Conservation (phyloP, 2,113 vertebrate genomes). For the Rhea pennata region DNA sequence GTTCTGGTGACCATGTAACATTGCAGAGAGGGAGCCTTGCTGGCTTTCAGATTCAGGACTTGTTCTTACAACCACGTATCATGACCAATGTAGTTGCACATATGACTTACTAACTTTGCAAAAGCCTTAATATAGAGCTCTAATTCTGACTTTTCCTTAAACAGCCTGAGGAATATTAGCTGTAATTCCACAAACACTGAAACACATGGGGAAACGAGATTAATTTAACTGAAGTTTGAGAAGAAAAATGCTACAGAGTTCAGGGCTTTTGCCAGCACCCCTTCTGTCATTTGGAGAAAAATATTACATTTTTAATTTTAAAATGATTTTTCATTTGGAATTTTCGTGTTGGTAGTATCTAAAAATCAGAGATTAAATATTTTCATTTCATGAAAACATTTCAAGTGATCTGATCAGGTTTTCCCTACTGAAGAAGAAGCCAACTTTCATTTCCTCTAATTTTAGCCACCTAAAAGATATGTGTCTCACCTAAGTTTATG, state of each 20-base stretch:
- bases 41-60: not conserved
- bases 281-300: not conserved
- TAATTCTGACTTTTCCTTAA: not conserved
- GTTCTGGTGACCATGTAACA: not conserved
- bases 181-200: not conserved
- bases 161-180: not conserved
- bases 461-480: not conserved
- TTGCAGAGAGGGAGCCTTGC: not conserved
- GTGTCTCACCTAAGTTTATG: fast-evolving
- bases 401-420: not conserved
- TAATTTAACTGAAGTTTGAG: not conserved
- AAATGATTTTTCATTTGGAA: not conserved
- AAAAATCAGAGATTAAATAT: not conserved
- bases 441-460: not conserved
- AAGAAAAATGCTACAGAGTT: not conserved
- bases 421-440: not conserved
- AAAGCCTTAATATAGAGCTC: not conserved
- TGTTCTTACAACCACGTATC: not conserved
- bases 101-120: not conserved
- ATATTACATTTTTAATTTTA: not conserved
- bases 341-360: not conserved
- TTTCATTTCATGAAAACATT: not conserved
- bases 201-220: not conserved
- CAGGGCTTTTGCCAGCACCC: not conserved
- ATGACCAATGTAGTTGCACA: not conserved